A percentile compares a stretch with the other conserved stretches of the same genome.
These are phyloP conservation scores for Petrolisthes manimaculis DNA, from an alignment of 2,888 invertebrate genomes.

Conservation along the genomic window DNA sequence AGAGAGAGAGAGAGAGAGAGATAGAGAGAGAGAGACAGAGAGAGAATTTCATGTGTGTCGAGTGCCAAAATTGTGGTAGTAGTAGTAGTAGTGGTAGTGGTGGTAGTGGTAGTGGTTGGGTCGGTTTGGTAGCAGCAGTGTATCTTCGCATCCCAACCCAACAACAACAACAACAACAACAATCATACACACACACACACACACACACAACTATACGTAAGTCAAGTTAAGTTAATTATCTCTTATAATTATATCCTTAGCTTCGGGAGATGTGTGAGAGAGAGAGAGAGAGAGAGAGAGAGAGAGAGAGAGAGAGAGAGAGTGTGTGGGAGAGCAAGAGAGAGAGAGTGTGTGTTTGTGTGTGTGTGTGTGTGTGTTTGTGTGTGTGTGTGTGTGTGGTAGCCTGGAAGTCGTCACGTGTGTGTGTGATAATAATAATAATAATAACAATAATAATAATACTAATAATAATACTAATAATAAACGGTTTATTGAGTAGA, in stretches of 20 bases:
- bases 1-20: background rate
- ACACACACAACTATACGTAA: background rate
- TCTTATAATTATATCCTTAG: background rate
- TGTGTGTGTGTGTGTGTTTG: no score
- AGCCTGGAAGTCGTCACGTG: no score
- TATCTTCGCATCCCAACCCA: no score
- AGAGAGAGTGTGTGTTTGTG: no score
- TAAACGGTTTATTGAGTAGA: no score
- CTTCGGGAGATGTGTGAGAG: background rate
- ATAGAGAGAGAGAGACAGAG: conserved; percentile 15
- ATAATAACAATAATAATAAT: no score
- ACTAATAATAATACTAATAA: no score
- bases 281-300: conserved; percentile 1
- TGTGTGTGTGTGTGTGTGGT: no score
- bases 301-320: conserved; percentile 5
- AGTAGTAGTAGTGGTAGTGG: conserved; percentile 20
- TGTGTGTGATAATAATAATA: no score
- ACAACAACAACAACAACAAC: background rate
- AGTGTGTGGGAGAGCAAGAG: background rate
- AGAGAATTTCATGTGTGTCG: background rate
- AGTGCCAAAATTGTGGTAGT: background rate
- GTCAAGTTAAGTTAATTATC: background rate
- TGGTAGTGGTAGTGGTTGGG: conserved; percentile 12
- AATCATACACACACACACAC: conserved; percentile 10
- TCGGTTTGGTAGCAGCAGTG: no score